Evolutionary conservation across 2,113 vertebrate genomes (phyloP), one percentile per base, ranked within the genome.

Genomic region (Podarcis muralis): DNA sequence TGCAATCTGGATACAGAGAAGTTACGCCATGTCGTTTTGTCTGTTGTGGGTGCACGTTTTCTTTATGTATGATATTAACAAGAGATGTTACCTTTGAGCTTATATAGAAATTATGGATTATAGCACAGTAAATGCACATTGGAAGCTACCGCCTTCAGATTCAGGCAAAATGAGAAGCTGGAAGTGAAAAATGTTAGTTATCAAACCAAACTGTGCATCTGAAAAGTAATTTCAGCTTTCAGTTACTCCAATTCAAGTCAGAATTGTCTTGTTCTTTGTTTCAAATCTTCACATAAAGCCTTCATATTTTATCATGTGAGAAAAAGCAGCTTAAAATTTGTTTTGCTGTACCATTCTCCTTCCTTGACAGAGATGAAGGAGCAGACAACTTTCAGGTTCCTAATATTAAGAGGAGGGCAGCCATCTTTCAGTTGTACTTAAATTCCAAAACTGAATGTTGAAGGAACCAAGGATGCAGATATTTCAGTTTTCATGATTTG

Each of bases 401-500:
- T 91, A 85, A 85, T 89, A 88, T 65, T 88, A 88, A 90, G 59
- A 62, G 59, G 13, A 62, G 62, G 85, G 27, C 25, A 22, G 84
- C 40, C 22, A 48, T 65, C 18, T 89, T 79, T 76, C 80, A 88
- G 0, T 86, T 77, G 72, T 88, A n/a, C 53, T 87, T 93, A 81
- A 74, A 93, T 90, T 74, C 62, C 81, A 77, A 79, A 72, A 86
- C 84, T 40, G 81, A 27, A 85, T 62, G 82, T 80, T 83, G 86
- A 92, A n/a, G 90, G 69, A 65, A 83, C 35, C 20, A n/a, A 86
- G 57, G 81, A 84, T 91, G 71, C 69, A 84, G 77, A 87, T 40
- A 87, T 83, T 35, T n/a, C 32, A 53, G 48, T 53, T 53, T 53
- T 53, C 11, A 53, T 53, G 2, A 9, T 84, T 79, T 77, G 79